Conservation (phyloP, 1,140 invertebrate species). For the Lasioglossum albipes region DNA sequence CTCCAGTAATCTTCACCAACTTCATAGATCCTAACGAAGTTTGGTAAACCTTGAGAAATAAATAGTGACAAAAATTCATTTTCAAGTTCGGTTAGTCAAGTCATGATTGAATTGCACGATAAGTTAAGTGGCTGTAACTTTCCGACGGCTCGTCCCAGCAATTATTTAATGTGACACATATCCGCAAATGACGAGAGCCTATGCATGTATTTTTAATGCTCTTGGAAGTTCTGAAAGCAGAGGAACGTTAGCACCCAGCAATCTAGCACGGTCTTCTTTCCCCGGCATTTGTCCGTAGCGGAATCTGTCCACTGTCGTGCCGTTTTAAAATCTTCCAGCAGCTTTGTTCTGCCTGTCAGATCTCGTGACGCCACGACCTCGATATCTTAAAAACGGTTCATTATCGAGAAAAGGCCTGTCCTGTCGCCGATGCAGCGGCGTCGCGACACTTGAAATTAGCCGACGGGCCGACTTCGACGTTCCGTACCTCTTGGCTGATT, state of each 20-base stretch:
- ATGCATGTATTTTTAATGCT: too few species aligned
- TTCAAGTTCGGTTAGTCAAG: too few species aligned
- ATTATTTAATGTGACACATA: neutral
- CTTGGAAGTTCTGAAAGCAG: slow-evolving; percentile 12
- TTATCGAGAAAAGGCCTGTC: slow-evolving; percentile 55
- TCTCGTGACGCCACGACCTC: slow-evolving; percentile 49
- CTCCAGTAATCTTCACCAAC: too few species aligned
- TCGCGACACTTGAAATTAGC: slow-evolving; percentile 46
- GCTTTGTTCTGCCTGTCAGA: slow-evolving; percentile 60
- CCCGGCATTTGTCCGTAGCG: slow-evolving; percentile 3
- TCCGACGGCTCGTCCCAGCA: too few species aligned
- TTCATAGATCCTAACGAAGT: too few species aligned
- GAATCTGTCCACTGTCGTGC: slow-evolving; percentile 29
- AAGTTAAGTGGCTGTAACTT: too few species aligned
- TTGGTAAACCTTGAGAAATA: too few species aligned
- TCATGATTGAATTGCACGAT: too few species aligned
- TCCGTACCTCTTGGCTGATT: slow-evolving; percentile 21
- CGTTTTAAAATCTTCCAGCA: slow-evolving; percentile 48
- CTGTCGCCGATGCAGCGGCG: slow-evolving; percentile 13
- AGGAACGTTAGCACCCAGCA: slow-evolving; percentile 2
- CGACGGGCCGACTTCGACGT: slow-evolving; percentile 34
- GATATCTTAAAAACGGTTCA: slow-evolving; percentile 63
- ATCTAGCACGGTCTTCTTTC: slow-evolving; percentile 31
- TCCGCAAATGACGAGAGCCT: neutral
- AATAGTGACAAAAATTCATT: too few species aligned